Conservation (phyloP, 2,797 vertebrate genomes). For the Antennarius maculatus region DNA sequence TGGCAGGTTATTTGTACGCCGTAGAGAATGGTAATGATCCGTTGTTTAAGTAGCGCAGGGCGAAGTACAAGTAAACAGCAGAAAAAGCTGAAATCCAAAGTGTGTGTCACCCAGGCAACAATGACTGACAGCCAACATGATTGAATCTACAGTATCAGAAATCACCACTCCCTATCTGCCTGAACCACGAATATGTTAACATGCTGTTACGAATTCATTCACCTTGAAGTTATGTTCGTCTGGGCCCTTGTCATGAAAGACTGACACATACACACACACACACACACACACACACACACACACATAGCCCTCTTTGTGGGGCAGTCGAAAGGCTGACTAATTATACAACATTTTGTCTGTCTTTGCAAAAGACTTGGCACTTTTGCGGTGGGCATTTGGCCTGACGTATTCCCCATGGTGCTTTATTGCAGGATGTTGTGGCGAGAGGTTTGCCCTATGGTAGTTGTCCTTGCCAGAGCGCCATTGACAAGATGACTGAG, state of each 20-base stretch:
- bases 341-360: conserved; percentile 76
- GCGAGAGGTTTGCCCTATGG: conserved; percentile 70
- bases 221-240: conserved; percentile 78
- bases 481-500: conserved; percentile 83
- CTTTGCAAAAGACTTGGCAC: conserved; percentile 65
- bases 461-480: conserved; percentile 83
- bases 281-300: not conserved
- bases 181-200: conserved; percentile 78
- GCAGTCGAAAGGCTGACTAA: conserved; percentile 71
- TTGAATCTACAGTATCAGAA: conserved; percentile 81
- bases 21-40: conserved; percentile 72
- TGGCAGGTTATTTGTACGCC: conserved; percentile 80
- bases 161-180: conserved; percentile 60
- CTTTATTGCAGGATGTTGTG: conserved; percentile 77
- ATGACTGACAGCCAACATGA: conserved; percentile 79
- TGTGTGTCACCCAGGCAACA: conserved; percentile 61
- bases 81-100: conserved; percentile 57
- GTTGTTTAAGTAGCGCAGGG: conserved; percentile 64
- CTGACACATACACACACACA: conserved; percentile 36
- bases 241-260: conserved; percentile 69
- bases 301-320: conserved; percentile 42
- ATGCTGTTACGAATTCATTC: conserved; percentile 81
- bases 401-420: conserved; percentile 77
- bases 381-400: conserved; percentile 71
- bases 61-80: conserved; percentile 59